A percentile compares a stretch with the other conserved stretches of the same genome.
Evolutionary conservation across 1,140 invertebrate genomes (phyloP).

Genomic region (Drosophila miranda): DNA sequence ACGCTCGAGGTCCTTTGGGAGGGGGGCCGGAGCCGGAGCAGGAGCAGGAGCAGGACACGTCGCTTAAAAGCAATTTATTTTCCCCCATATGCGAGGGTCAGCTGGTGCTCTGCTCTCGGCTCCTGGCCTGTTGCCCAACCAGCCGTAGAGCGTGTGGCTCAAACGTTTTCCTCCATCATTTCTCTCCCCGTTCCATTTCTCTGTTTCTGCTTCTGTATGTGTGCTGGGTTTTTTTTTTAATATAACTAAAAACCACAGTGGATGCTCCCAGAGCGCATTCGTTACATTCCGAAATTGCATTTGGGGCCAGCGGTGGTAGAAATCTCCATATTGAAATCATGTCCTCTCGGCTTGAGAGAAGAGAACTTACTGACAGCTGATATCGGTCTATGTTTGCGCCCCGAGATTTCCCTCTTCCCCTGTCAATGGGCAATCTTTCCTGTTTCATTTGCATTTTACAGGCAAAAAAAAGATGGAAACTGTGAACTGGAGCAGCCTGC

Average conservation of each 20-base stretch:
- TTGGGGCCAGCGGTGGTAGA: slow-evolving; percentile 30
- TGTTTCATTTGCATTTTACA: slow-evolving; percentile 61
- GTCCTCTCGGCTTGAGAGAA: slow-evolving; percentile 16
- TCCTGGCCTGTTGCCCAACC: slow-evolving; percentile 12
- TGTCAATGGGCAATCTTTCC: slow-evolving; percentile 11
- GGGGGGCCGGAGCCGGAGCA: slow-evolving; percentile 10
- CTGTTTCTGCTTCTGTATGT: too few relatives aligned
- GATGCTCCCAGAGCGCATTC: slow-evolving; percentile 25
- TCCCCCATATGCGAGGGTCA: slow-evolving; percentile 37
- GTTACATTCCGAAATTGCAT: slow-evolving; percentile 47
- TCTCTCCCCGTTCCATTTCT: not conserved
- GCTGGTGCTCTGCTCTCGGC: slow-evolving; percentile 2
- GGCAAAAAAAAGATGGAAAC: slow-evolving; percentile 34
- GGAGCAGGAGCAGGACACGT: slow-evolving; percentile 19
- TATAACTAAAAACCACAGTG: slow-evolving; percentile 50
- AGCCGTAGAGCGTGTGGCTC: slow-evolving; percentile 24
- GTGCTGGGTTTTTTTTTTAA: slow-evolving; percentile 25
- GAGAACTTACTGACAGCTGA: not conserved
- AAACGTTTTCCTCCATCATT: slow-evolving; percentile 37
- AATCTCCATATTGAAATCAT: slow-evolving; percentile 50
- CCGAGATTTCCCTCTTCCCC: slow-evolving; percentile 24
- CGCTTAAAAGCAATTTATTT: slow-evolving; percentile 72
- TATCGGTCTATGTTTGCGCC: slow-evolving; percentile 1
- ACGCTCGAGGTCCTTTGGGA: slow-evolving; percentile 31
- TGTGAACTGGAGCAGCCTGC: slow-evolving; percentile 2